Base-by-base conservation (phyloP, 2,113 vertebrate genomes). In the Sclerurus mexicanus region DNA sequence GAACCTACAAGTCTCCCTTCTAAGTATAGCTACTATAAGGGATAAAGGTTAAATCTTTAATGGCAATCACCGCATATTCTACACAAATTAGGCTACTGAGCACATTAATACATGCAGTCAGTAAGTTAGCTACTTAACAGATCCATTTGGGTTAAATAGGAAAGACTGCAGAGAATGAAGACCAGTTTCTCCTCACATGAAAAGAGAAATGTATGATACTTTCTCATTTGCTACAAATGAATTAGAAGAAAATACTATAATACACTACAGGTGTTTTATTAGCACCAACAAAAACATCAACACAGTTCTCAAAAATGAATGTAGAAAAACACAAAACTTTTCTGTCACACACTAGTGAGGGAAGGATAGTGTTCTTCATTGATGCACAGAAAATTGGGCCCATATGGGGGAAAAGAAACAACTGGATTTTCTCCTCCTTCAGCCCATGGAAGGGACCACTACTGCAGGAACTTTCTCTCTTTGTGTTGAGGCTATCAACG, bases 401-500 rank as follows among this genome's bases (percentile, higher is more conserved):
- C 50, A 82, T n/a, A 59, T 28, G 40, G 44, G 50, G 4, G 2
- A 16, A 4, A 42, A 52, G 85, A 74, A 71, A 62, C 58, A 44
- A 11, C 21, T 25, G 1, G 3, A 9, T 85, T 85, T 81, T 82
- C 14, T 78, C 14, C 5, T 71, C 12, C 42, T 85, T 37, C n/a
- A 64, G 40, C 44, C 40, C 72, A 0, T 14, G 22, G 56, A 62
- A 92, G 18, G 20, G 24, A 58, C 6, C 1, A 2, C 16, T 76
- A 74, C 22, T 67, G 52, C 74, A 83, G 81, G 77, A 89, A 80
- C 44, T 33, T 82, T 12, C 12, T 75, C 14, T 40, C 23, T 52
- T 12, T 28, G 12, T 24, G 12, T 27, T 0, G 1, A 35, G n/a
- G 18, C 19, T 87, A 25, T 44, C 33, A 66, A 22, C 0, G 1